Evolutionary conservation across 2,797 vertebrate species (phyloP).

Genomic region (Hypotaenidia okinawae): DNA sequence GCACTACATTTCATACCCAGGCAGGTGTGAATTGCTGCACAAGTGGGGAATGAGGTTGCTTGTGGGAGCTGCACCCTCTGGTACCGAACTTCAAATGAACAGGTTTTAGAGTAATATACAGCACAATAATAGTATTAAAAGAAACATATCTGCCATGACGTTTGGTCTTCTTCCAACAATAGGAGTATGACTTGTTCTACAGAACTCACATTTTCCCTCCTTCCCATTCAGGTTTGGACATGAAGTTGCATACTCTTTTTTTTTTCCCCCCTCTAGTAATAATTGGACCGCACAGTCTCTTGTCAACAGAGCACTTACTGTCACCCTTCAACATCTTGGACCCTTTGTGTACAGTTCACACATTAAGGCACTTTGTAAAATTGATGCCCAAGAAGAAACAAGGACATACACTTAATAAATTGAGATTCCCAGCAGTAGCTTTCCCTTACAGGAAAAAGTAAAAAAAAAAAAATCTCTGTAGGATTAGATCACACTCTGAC

Average conservation of each 20-base stretch:
- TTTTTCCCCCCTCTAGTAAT: neutral
- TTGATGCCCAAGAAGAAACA: slow-evolving; percentile 22
- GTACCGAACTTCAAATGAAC: slow-evolving; percentile 11
- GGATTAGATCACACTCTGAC: slow-evolving; percentile 22
- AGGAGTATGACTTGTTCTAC: neutral
- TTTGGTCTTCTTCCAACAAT: slow-evolving; percentile 33
- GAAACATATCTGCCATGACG: slow-evolving; percentile 40
- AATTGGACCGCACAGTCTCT: slow-evolving; percentile 60
- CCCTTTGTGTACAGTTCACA: slow-evolving; percentile 14
- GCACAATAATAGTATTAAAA: slow-evolving; percentile 47
- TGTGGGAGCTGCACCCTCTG: neutral
- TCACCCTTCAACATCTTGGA: slow-evolving; percentile 23
- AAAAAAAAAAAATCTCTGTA: neutral
- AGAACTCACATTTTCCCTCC: neutral
- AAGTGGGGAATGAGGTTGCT: neutral
- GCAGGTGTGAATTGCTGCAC: neutral
- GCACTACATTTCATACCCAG: neutral
- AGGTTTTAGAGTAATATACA: neutral
- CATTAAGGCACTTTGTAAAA: slow-evolving; percentile 48
- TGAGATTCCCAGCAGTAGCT: slow-evolving; percentile 56
- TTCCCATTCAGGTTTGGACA: slow-evolving; percentile 57
- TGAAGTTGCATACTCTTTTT: neutral
- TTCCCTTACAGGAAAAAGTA: slow-evolving; percentile 26
- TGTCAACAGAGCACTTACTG: slow-evolving; percentile 57
- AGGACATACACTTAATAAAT: slow-evolving; percentile 52